Evolutionary conservation across 1,140 invertebrate species (phyloP), one percentile per base, ranked within the genome.

Genomic region (Schlechtendalia chinensis): DNA sequence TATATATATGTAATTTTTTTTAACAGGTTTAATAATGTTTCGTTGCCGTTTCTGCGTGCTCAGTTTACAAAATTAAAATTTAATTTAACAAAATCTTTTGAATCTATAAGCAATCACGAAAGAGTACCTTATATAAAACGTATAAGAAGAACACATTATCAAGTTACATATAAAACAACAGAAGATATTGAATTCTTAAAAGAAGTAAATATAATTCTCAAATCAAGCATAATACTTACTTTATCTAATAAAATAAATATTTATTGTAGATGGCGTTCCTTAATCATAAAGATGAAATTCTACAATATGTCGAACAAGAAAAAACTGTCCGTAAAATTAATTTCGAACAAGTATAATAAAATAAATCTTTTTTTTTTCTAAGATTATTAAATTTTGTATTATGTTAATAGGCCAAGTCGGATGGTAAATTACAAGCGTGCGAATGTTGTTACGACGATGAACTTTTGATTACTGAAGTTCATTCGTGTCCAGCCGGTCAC

Each of bases 131-230:
- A 16, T 59, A 58, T 77, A 45, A 77, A 77, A 14, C 32, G 19
- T 16, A 59, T 24, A 47, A 77, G 72, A 59, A 77, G 24, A 59
- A 45, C 71, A 3, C 56, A 24, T 22, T 2, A 22, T 24, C 29
- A 45, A 24, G 8, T n/a, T 19, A 12, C 32, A 24, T 24, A 22
- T 45, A 59, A 59, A 11, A 19, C 14, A 22, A 45, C 32, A 45
- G 54, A 59, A 22, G 45, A 77, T 77, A 24, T 77, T 39, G 72
- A 77, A 77, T 77, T 58, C 58, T 59, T 77, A 39, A 77, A 77
- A 77, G 72, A 77, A 77, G 72, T 77, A 77, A 59, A 1, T 58
- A 45, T 45, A 45, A 19, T 5, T 17, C 39, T 59, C 14, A 59
- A 54, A 53, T 50, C 11, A 32, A n/a, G 10, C 24, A 45, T 19